Evolutionary conservation across 2,888 invertebrate genomes (phyloP).

Genomic region (Onchidella celtica): DNA sequence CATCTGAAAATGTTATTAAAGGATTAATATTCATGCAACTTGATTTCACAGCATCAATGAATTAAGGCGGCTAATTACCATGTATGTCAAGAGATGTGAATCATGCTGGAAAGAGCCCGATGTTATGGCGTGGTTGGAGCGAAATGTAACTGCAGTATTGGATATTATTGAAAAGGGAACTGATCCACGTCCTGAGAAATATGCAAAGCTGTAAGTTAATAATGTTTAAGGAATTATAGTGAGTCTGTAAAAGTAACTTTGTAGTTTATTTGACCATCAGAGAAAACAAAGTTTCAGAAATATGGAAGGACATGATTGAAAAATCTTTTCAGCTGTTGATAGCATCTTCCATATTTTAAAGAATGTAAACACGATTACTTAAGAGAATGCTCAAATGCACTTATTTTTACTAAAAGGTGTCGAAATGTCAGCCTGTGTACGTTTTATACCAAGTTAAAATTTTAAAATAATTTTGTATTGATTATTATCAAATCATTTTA

Average conservation of each 20-base stretch:
- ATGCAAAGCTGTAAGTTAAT: constrained; percentile 82
- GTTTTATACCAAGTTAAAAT: no score
- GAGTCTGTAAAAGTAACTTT: neutral
- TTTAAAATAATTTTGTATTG: no score
- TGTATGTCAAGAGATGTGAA: constrained; percentile 88
- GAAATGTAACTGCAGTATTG: constrained; percentile 85
- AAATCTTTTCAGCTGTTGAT: no score
- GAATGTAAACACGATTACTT: no score
- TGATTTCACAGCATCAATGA: constrained; percentile 71
- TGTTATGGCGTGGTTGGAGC: constrained; percentile 88
- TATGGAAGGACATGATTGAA: no score
- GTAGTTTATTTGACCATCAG: neutral
- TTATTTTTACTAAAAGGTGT: no score
- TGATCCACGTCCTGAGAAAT: constrained; percentile 84
- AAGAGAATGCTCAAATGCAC: no score
- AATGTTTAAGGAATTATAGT: neutral
- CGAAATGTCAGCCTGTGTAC: no score
- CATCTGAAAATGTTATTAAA: neutral
- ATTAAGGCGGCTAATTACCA: constrained; percentile 86
- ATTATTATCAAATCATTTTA: no score
- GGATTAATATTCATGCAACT: neutral
- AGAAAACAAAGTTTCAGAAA: neutral
- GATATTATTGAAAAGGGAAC: constrained; percentile 84
- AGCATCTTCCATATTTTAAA: neutral
- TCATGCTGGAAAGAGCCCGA: constrained; percentile 90